Percentiles rank a stretch among this genome's conserved stretches.
Evolutionary conservation across 2,888 invertebrate species (phyloP).

Genomic region (Lamellibrachia satsuma): DNA sequence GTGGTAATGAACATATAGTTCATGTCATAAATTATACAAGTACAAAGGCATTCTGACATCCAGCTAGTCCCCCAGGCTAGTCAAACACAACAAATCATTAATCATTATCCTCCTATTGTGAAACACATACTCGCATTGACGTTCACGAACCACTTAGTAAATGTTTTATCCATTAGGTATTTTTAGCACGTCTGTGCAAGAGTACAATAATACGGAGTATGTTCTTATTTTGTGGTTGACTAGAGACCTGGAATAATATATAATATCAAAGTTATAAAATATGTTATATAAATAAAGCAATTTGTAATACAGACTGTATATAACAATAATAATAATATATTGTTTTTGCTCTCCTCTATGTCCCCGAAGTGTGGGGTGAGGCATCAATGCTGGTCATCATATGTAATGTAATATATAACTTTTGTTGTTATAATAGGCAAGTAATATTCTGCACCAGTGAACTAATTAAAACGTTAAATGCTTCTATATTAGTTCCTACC

Average conservation of each 20-base stretch:
- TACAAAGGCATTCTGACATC: background rate
- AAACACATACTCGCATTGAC: background rate
- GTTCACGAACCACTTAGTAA: background rate
- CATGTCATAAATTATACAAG: background rate
- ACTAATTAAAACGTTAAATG: background rate
- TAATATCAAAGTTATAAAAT: background rate
- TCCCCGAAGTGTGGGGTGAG: too few relatives aligned
- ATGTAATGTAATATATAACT: too few relatives aligned
- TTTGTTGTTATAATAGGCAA: background rate
- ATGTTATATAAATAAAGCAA: background rate
- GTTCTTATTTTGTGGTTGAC: background rate
- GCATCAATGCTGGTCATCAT: too few relatives aligned
- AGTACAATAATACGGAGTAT: background rate
- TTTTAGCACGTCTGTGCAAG: background rate
- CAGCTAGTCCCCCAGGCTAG: background rate
- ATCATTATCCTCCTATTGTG: background rate
- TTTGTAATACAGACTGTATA: background rate
- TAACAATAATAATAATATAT: background rate
- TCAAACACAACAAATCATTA: background rate
- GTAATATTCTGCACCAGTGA: background rate
- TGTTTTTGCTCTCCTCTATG: too few relatives aligned
- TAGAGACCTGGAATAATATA: background rate
- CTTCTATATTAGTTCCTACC: background rate
- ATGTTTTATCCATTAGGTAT: background rate
- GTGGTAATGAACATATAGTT: background rate